A percentile compares a stretch with the other conserved stretches of the same genome.
phyloP scores from a whole-genome alignment of 2,888 invertebrate species.

The Megamerina dolium region DNA sequence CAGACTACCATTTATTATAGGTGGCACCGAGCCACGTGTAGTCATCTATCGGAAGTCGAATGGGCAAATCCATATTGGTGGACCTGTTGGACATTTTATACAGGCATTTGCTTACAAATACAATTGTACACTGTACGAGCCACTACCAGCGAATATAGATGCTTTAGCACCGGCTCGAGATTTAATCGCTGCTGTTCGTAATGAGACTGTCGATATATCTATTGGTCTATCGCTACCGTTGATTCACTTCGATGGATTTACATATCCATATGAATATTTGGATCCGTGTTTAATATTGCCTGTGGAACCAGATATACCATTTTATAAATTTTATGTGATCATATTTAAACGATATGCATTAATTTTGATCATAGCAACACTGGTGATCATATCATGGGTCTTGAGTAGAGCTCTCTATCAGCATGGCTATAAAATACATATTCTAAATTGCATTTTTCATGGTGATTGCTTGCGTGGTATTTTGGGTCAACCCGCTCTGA shows the following conservation, averaged over 20 bases:
- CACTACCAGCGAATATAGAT: conserved; percentile 11
- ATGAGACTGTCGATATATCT: conserved; percentile 33
- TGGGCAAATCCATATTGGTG: conserved; percentile 23
- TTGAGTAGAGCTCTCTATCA: conserved; percentile 25
- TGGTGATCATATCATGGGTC: conserved; percentile 28
- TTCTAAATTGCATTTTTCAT: conserved; percentile 31
- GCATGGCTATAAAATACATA: conserved; percentile 24
- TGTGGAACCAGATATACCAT: conserved; percentile 33
- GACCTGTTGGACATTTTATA: conserved; percentile 33
- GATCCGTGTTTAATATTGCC: conserved; percentile 38
- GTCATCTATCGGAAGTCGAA: conserved; percentile 24
- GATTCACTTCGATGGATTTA: conserved; percentile 19
- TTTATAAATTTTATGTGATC: conserved; percentile 28
- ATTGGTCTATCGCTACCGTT: conserved; percentile 23
- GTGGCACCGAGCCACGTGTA: conserved; percentile 32
- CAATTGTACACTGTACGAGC: too few species aligned
- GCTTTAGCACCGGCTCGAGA: conserved; percentile 20
- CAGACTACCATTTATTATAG: conserved; percentile 26
- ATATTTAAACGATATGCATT: conserved; percentile 33
- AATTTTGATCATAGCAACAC: conserved; percentile 21
- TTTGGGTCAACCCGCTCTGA: conserved; percentile 38
- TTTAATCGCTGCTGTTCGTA: conserved; percentile 26
- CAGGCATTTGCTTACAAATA: conserved; percentile 28
- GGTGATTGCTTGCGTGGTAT: conserved; percentile 36
- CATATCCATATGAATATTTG: conserved; percentile 34